Base-by-base conservation (phyloP, 2,113 vertebrate genomes). In the Tyto alba region DNA sequence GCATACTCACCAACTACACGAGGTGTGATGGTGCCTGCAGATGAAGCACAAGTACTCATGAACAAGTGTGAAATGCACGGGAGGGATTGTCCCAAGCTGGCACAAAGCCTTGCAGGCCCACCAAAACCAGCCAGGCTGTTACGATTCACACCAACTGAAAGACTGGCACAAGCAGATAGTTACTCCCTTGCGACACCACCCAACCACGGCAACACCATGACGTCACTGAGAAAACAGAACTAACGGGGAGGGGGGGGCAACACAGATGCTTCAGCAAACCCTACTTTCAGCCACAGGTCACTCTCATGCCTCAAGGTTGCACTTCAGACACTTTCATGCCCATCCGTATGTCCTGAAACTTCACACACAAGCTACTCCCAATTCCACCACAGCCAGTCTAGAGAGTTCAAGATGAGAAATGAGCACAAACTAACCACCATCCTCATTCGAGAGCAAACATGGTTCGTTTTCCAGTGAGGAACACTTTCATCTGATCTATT, bases 41-140 rank as follows among this genome's bases (percentile, higher is more conserved):
- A 15, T 2, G 5, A 3, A 7, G 50, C 55, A 5, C 34, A 7
- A 19, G 25, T n/a, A n/a, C 40, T 22, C 2, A 0, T 0, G 1
- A 30, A 10, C 6, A 25, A 40, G 5, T 1, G 5, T 21, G 66
- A 26, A 26, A 53, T 3, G 2, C 36, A 1, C 1, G 0, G 14
- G 5, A 26, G 11, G 38, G 53, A 47, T 2, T 38, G 64, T 18
- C 55, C 55, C 66, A 17, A 34, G 55, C 32, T 17, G 29, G 25
- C 69, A 74, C 2, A 0, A 29, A 43, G n/a, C 34, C 32, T 77
- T 3, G 3, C 18, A 78, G 19, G 34, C 1, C 38, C 81, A 68
- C 56, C 69, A 80, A 26, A 43, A 30, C 4, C 81, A 69, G 45
- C 8, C 56, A 19, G 21, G 23, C 59, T 19, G 29, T 1, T 19